Evolutionary conservation across 1,140 invertebrate genomes (phyloP).

Genomic region (Drosophila sp.): DNA sequence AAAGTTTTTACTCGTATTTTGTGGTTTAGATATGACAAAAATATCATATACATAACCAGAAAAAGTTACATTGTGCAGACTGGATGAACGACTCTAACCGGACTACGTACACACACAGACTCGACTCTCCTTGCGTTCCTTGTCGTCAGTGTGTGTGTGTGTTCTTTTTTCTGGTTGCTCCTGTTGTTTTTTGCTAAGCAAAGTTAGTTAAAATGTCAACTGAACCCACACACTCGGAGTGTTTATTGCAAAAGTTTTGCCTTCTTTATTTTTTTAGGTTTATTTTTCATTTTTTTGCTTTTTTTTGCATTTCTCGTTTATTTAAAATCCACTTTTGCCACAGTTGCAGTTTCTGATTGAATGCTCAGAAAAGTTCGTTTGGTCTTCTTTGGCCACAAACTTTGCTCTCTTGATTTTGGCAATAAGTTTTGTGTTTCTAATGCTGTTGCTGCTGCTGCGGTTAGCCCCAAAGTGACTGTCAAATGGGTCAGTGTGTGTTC

Average conservation of each 20-base stretch:
- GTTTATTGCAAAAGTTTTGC: slow-evolving; percentile 70
- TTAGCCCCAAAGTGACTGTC: slow-evolving; percentile 34
- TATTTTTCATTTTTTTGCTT: background rate
- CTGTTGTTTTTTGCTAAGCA: slow-evolving; percentile 16
- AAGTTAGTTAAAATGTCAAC: slow-evolving; percentile 78
- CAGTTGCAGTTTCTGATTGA: slow-evolving; percentile 58
- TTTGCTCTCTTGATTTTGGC: slow-evolving; percentile 51
- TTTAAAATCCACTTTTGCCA: slow-evolving; percentile 69
- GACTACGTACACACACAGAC: slow-evolving; percentile 1
- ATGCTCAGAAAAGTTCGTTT: slow-evolving; percentile 32
- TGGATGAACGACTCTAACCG: slow-evolving; percentile 19
- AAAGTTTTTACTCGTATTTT: slow-evolving; percentile 70
- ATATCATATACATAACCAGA: slow-evolving; percentile 54
- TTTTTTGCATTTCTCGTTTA: slow-evolving; percentile 28
- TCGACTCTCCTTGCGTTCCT: background rate
- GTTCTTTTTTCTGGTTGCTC: background rate
- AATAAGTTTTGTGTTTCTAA: slow-evolving; percentile 14
- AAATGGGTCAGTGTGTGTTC: slow-evolving; percentile 41
- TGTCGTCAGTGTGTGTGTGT: background rate
- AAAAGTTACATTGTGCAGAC: slow-evolving; percentile 39
- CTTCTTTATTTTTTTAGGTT: background rate
- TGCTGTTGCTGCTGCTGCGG: slow-evolving; percentile 21
- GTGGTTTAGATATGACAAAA: slow-evolving; percentile 77
- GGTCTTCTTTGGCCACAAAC: slow-evolving; percentile 42
- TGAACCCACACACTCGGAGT: slow-evolving; percentile 31